phyloP scores from a whole-genome alignment of 2,797 vertebrate species.

The Phylloscopus collybita region DNA sequence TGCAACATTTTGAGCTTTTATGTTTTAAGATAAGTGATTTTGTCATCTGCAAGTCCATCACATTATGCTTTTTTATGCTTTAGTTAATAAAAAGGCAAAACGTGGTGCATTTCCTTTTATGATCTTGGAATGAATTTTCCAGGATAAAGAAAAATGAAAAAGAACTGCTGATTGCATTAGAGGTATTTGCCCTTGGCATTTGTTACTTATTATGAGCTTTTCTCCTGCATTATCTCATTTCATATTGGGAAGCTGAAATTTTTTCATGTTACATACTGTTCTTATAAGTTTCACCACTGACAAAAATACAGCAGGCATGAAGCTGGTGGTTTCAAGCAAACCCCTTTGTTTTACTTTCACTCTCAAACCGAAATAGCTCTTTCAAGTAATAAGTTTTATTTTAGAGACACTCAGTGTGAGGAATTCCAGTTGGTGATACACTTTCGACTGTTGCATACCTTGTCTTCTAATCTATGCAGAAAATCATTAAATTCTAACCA shows the following conservation, averaged over 20 bases:
- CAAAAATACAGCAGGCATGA: background rate
- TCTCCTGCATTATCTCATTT: background rate
- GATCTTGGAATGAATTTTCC: constrained; percentile 21
- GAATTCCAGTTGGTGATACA: background rate
- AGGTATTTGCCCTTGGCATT: background rate
- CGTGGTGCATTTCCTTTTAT: constrained; percentile 17
- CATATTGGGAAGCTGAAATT: background rate
- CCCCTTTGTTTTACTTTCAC: background rate
- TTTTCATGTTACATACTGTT: background rate
- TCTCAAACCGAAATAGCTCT: background rate
- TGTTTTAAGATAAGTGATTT: background rate
- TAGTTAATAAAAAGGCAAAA: background rate
- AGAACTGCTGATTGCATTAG: background rate
- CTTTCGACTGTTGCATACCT: background rate
- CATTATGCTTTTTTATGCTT: background rate
- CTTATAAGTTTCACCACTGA: background rate
- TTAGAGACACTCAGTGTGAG: background rate
- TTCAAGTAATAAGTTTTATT: background rate
- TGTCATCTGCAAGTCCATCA: constrained; percentile 22
- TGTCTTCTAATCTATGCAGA: background rate
- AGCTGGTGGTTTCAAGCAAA: background rate
- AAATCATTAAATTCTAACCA: background rate
- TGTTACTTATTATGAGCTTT: background rate
- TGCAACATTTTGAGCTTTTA: background rate
- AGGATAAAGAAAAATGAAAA: background rate